Evolutionary conservation across 1,140 invertebrate species (phyloP), one percentile per base, ranked within the genome.

Genomic region (Drosophila albomicans): DNA sequence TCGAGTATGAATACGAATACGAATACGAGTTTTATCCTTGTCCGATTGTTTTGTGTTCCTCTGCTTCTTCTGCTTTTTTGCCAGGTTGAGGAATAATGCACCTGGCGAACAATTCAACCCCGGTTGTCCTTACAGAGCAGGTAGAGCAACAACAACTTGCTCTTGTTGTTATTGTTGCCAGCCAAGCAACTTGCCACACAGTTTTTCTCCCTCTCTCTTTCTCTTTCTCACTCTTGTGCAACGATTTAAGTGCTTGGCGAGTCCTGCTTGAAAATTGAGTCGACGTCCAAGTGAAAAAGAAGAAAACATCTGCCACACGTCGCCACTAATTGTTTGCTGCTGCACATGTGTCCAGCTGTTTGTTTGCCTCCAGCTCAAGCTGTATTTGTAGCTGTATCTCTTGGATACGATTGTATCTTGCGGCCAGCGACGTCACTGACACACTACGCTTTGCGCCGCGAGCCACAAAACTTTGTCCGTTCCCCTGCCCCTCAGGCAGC

Each of bases 221-320:
- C 32, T 56, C 52, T 25, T 1, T 45, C 54, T 46, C 43, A 32
- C 7, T 8, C 51, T 28, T 48, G 49, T 65, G 63, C n/a, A 20
- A 6, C 63, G 70, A 45, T 87, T 87, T 73, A 79, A 79, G 66
- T 79, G 62, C 61, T 79, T 16, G 8, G 35, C 16, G 67, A 75
- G 78, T 84, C 81, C 82, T 85, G 74, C 66, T 79, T 77, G 65
- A 71, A 71, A 78, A 65, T 68, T 46, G 75, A 77, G 69, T 62
- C 49, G 58, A n/a, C 64, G 35, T 38, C 35, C 35, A 10, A 38
- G 35, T 10, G 63, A 30, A 49, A n/a, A 48, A 25, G 59, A 20
- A 66, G 76, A 89, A 86, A 89, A 88, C 85, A 88, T 89, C 85
- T 88, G 85, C 85, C 85, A 88, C 81, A 88, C 85, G 85, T 89